Evolutionary conservation across 2,113 vertebrate species (phyloP), one percentile per base, ranked within the genome.

Genomic region (Scalopus aquaticus): DNA sequence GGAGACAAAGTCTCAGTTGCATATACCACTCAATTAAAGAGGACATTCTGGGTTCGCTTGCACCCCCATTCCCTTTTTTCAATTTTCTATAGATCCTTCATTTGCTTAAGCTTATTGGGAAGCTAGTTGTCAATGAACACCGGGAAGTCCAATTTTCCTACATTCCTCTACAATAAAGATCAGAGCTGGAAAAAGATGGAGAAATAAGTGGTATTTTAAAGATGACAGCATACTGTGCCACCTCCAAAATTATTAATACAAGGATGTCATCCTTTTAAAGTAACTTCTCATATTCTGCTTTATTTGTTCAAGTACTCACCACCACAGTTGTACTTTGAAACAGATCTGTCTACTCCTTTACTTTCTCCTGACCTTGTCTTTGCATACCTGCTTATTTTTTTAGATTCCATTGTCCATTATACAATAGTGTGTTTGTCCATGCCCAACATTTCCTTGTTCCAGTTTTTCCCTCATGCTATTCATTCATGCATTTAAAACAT

Each of bases 351-450:
- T 92, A 42, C 49, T 51, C 10, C 17, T 65, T 73, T 67, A 70
- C 39, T 81, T 94, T 92, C 19, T 72, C n/a, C n/a, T 90, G 54
- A 73, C 72, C 73, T 51, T 87, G 26, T 11, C 44, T 87, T 92
- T 90, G 26, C 2, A 69, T 85, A 26, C 30, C 2, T 80, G 10
- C 10, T 82, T 42, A 65, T 35, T 78, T 6, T 87, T 35, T 82
- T 78, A 82, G 32, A 92, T 81, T 94, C 20, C 28, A 67, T 1
- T 44, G 46, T 49, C 11, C 3, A 77, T 77, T 78, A 78, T 90
- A 44, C 92, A 88, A 74, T 67, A 83, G 17, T 51, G 3, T 90
- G 3, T 54, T 87, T 62, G 30, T 58, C 24, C 13, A 24, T 56
- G 90, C 20, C 58, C 42, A 22, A 72, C 51, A 51, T 37, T 87